Percentiles rank a stretch among this genome's conserved stretches.
Evolutionary conservation across 2,888 invertebrate species (phyloP).

Genomic region (Frankliniella fusca): DNA sequence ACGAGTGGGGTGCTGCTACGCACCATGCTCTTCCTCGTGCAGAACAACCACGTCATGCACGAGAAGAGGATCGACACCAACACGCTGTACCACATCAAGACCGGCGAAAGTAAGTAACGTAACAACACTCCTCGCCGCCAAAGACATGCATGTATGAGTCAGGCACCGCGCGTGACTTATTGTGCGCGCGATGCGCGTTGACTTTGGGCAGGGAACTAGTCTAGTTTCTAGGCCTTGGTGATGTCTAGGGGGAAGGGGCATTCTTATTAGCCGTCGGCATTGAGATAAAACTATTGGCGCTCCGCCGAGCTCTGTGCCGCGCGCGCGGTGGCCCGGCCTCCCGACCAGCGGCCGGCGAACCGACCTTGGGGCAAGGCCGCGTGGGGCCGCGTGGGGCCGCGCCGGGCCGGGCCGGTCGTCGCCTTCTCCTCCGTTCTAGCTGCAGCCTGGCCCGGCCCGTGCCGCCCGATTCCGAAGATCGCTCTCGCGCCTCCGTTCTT

Average conservation of each 20-base stretch:
- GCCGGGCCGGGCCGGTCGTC: not conserved
- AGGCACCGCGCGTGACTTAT: too few species aligned
- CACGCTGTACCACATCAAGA: slow-evolving; percentile 22
- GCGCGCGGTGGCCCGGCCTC: not conserved
- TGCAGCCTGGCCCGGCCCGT: too few species aligned
- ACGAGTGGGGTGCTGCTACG: slow-evolving; percentile 3
- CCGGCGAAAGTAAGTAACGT: not conserved
- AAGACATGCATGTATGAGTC: too few species aligned
- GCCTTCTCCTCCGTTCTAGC: not conserved
- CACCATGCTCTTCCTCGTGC: slow-evolving; percentile 19
- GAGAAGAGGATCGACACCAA: slow-evolving; percentile 19
- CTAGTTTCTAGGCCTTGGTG: too few species aligned
- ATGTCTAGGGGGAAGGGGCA: too few species aligned
- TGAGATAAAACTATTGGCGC: not conserved
- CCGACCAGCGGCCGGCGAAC: not conserved
- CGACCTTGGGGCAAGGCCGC: not conserved
- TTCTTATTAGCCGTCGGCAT: too few species aligned
- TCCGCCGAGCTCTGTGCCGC: not conserved
- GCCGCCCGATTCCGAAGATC: too few species aligned
- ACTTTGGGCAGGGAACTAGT: too few species aligned
- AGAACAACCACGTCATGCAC: slow-evolving; percentile 15
- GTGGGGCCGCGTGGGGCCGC: not conserved
- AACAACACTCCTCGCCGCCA: too few species aligned
- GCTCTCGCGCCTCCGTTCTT: too few species aligned
- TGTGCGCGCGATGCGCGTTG: too few species aligned